Evolutionary conservation across 2,797 vertebrate species (phyloP), one percentile per base, ranked within the genome.

Genomic region (Rhadinocentrus ornatus): DNA sequence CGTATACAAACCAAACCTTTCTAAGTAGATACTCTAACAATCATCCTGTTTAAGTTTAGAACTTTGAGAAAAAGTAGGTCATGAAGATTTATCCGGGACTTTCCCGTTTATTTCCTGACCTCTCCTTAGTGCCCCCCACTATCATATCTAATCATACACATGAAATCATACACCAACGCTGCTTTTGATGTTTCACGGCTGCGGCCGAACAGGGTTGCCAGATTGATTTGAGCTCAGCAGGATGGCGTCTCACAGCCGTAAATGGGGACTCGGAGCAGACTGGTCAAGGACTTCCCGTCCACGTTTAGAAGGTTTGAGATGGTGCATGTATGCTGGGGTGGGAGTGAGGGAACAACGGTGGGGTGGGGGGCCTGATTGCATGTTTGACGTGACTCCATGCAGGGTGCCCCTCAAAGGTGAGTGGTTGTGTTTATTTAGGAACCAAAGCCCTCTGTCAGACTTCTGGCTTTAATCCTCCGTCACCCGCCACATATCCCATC

Each of bases 361-460:
- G 62, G 70, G 68, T 26, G 63, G 53, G 65, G 81, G 78, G 10
- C 72, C 54, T 65, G 77, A 78, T 87, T 81, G 78, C 86, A 89
- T 92, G 86, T 86, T 78, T 82, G 69, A 78, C 80, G 73, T 89
- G 87, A 82, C 84, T 88, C 84, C 77, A 82, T 70, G 67, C 73
- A 3, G 78, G 60, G 78, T 75, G 84, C 84, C 90, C 81, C 89
- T 92, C 90, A 85, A 92, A 93, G 92, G 92, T 92, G 89, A 93
- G 87, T 48, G 75, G 81, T 82, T 71, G 85, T 92, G 86, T 93
- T 93, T 93, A 92, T 93, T 93, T 93, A 92, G 91, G 83, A 94
- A 91, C 89, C 16, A 70, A 88, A 91, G 85, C 82, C 87, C 82
- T 89, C 85, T 92, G 92, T 90, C 85, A 77, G 59, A 78, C 65